Evolutionary conservation across 1,140 invertebrate genomes (phyloP), one percentile per base, ranked within the genome.

Genomic region (Lepidurus apus): DNA sequence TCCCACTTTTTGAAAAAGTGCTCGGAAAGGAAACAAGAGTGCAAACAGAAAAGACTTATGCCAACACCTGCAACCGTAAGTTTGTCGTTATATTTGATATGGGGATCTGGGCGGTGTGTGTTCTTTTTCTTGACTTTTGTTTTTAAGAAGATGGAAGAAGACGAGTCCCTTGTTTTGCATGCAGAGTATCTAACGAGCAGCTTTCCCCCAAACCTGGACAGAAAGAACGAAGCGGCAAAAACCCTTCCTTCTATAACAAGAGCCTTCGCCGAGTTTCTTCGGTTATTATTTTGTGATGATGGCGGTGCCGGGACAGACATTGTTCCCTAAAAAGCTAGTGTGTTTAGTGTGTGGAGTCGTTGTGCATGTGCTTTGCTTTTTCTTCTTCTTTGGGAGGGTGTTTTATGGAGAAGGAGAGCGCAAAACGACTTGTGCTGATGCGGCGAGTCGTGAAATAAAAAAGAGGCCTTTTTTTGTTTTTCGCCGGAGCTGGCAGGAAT

Each of bases 341-440:
- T 65, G 45, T 65, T 65, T n/a, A 65, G 53, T 65, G 53, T 65
- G 53, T 65, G 53, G 53, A 65, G 53, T 65, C 53, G 53, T 65
- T 65, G 53, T 65, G 53, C 53, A 17, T 65, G 53, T 65, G 53
- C 21, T 9, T 65, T 47, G 17, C 21, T 65, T 21, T 34, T 34
- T 34, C 34, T 34, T 34, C 34, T 3, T 3, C 34, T 34, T 34
- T 3, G 2, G 34, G 34, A 34, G 34, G 53, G 53, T 65, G 53
- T 65, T 65, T 65, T 65, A 65, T 65, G 53, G 21, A 21, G 21
- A 65, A 65, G 53, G n/a, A 21, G 53, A 65, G 53, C 17, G 53
- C 53, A 13, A 65, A 9, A 65, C 17, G 53, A 1, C 13, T 65
- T 4, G 53, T 65, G 8, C 53, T 13, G 45, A 65, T 65, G 53